Conservation (phyloP, 2,888 invertebrate species). For the Heliconius hortense region DNA sequence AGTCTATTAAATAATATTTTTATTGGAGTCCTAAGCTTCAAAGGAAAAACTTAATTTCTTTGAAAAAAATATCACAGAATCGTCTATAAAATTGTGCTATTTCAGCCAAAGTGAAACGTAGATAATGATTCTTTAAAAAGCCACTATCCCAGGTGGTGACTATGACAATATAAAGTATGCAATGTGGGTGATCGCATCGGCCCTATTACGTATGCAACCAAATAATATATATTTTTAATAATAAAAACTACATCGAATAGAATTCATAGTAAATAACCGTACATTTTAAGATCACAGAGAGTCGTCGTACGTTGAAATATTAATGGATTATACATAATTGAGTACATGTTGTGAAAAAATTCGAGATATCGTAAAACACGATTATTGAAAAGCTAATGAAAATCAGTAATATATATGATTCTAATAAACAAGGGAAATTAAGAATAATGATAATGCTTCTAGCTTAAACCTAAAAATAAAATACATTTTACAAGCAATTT, state of each 20-base stretch:
- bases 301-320: not conserved
- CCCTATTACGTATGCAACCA: slow-evolving; percentile 55
- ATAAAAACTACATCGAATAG: not conserved
- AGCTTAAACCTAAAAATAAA: no score
- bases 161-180: slow-evolving; percentile 76
- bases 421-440: no score
- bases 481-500: no score
- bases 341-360: no score
- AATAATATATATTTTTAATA: slow-evolving; percentile 3
- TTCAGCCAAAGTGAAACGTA: slow-evolving; percentile 58
- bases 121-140: slow-evolving; percentile 61
- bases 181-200: slow-evolving; percentile 60
- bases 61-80: slow-evolving; percentile 40
- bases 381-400: no score
- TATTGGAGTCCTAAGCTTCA: not conserved
- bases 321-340: not conserved
- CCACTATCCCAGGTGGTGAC: slow-evolving; percentile 71
- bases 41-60: not conserved
- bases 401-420: no score
- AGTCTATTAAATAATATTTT: not conserved
- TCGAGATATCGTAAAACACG: no score
- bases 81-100: slow-evolving; percentile 43
- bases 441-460: no score
- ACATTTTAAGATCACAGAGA: not conserved
- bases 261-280: not conserved